A percentile compares a stretch with the other conserved stretches of the same genome.
phyloP scores from a whole-genome alignment of 23 tunicate genomes.

The Ascidia mentula region DNA sequence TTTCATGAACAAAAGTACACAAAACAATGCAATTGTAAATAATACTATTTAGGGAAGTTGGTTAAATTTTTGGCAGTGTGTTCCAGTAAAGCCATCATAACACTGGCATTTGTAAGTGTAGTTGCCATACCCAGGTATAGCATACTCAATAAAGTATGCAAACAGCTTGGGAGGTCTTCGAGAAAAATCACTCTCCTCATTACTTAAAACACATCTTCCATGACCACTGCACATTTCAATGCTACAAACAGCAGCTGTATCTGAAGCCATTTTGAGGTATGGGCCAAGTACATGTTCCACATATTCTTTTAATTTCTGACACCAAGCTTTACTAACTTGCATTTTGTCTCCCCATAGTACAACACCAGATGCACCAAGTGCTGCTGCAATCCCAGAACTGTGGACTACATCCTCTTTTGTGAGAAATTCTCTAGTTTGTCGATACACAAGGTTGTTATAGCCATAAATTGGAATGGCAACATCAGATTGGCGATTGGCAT shows the following conservation, averaged over 20 bases:
- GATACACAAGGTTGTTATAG: conserved; percentile 72
- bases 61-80: conserved; percentile 9
- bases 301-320: conserved; percentile 31
- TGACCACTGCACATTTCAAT: conserved; percentile 49
- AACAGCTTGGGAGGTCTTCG: neutral
- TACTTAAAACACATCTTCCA: conserved; percentile 57
- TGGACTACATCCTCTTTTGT: conserved; percentile 35
- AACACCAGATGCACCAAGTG: conserved; percentile 84
- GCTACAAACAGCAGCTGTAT: conserved; percentile 54
- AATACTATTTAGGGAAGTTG: neutral
- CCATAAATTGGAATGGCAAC: conserved; percentile 63
- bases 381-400: conserved; percentile 71
- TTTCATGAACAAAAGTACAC: too few species aligned
- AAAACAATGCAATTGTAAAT: too few species aligned
- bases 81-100: conserved; percentile 48
- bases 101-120: conserved; percentile 57
- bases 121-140: neutral
- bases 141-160: neutral
- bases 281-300: conserved; percentile 51
- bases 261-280: conserved; percentile 44
- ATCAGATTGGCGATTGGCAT: conserved; percentile 31
- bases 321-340: conserved; percentile 18
- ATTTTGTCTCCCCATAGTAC: conserved; percentile 69
- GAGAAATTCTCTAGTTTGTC: conserved; percentile 53
- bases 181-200: neutral